Base-by-base conservation (phyloP, 1,140 invertebrate species). In the Neotoxoptera formosana region DNA sequence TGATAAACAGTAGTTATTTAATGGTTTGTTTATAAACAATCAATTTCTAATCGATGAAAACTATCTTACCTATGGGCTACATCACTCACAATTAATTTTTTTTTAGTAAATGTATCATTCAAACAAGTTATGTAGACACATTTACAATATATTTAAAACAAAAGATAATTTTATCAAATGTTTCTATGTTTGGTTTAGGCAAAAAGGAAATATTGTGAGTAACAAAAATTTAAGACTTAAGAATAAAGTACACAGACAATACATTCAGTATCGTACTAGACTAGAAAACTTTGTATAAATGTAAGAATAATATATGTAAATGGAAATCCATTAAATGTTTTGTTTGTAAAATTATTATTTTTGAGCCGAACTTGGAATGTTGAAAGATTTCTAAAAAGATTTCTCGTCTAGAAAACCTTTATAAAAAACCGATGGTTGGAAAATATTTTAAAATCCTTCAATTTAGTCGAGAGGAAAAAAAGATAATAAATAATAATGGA, bases 401-500 rank as follows among this genome's bases (percentile, higher is more conserved):
- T 41, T 36, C 21, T 83, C 25, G 81, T 45, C 23, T 84, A 41
- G 36, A 84, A 11, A 25, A 84, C 8, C 36, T 84, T 8, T 84
- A 45, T 2, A 84, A 84, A 41, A 36, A 41, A 23, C 7, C 34
- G 21, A 83, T 83, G 60, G 30, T 23, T 25, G 36, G 81, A 41
- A 84, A 84, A 84, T 11, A 41, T 84, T 36, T 84, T 23, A 41
- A 84, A 41, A 41, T 84, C 23, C 41, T 45, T 45, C 23, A 41
- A 84, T 84, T 45, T 45, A 84, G 0, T 45, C 41, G 8, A 84
- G 60, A n/a, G 60, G 60, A 67, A 76, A 76, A 67, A 76, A 76
- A n/a, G 30, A 76, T 76, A 17, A 76, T 67, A 76, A 76, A 76
- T 76, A 76, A 76, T 76, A 76, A 76, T 76, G n/a, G 60, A 76